phyloP scores from a whole-genome alignment of 2,797 vertebrate genomes.

The Lithobates pipiens region DNA sequence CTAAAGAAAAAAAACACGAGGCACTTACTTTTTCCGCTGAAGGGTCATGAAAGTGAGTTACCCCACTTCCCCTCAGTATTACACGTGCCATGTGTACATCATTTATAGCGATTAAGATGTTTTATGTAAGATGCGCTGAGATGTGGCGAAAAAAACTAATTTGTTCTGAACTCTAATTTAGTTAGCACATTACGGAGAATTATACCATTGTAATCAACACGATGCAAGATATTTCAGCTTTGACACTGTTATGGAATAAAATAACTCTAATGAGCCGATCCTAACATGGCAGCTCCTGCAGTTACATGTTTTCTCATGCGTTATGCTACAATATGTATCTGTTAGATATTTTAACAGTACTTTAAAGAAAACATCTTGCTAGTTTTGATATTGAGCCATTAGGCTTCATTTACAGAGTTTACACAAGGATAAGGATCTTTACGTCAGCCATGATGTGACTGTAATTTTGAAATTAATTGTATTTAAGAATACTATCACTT shows the following conservation, averaged over 20 bases:
- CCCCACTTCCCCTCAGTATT: neutral
- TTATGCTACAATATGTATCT: no score
- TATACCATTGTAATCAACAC: slow-evolving; percentile 12
- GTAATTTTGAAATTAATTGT: no score
- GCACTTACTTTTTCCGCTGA: slow-evolving; percentile 2
- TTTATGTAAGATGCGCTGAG: neutral
- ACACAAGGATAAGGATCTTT: no score
- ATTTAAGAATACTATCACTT: no score
- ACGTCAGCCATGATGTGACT: no score
- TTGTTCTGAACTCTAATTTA: slow-evolving; percentile 15
- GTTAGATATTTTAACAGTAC: no score
- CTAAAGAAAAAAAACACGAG: neutral
- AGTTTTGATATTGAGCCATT: no score
- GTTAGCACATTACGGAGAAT: slow-evolving; percentile 31
- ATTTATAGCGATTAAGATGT: slow-evolving; percentile 2
- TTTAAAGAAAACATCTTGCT: no score
- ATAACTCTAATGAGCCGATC: neutral
- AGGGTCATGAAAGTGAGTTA: neutral
- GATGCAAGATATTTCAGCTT: slow-evolving; percentile 8
- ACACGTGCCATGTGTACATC: neutral
- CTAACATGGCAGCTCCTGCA: no score
- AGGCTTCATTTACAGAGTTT: no score
- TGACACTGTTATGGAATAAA: neutral
- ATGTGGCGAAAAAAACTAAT: slow-evolving; percentile 9
- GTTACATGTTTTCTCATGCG: no score